Percentiles rank a stretch among this genome's conserved stretches.
phyloP scores from a whole-genome alignment of 1,140 invertebrate species.

The Heliconius nattereri region DNA sequence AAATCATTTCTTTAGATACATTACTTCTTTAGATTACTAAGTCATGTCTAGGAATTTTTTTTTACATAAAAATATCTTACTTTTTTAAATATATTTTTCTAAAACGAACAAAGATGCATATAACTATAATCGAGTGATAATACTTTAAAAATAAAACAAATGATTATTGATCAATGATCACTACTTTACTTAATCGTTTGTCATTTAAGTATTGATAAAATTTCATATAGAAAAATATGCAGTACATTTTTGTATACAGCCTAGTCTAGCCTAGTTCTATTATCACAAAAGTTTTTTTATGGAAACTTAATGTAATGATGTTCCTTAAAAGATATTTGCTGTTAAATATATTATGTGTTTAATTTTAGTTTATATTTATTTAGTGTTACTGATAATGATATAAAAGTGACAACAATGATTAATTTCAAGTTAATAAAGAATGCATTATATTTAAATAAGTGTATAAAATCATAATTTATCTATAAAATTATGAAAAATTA shows the following conservation, averaged over 20 bases:
- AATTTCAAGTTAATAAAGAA: neutral
- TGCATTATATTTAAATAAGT: too few relatives aligned
- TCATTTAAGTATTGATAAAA: neutral
- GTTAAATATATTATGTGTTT: neutral
- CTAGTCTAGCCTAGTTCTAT: neutral
- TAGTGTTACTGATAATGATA: neutral
- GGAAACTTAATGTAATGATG: neutral
- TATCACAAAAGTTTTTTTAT: conserved; percentile 1
- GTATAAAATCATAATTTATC: conserved; percentile 22
- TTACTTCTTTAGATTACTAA: too few relatives aligned
- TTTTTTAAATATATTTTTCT: too few relatives aligned
- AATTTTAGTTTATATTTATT: neutral
- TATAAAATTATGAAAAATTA: neutral
- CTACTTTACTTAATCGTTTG: too few relatives aligned
- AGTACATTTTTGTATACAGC: neutral
- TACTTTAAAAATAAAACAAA: too few relatives aligned
- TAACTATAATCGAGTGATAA: too few relatives aligned
- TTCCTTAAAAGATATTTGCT: neutral
- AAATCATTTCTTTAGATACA: too few relatives aligned
- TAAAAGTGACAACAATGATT: neutral
- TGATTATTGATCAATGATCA: neutral
- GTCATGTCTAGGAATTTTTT: too few relatives aligned
- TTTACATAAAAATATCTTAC: too few relatives aligned
- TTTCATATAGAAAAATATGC: neutral
- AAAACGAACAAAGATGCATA: too few relatives aligned